phyloP scores from a whole-genome alignment of 2,113 vertebrate species.

The Campylorhamphus procurvoides region DNA sequence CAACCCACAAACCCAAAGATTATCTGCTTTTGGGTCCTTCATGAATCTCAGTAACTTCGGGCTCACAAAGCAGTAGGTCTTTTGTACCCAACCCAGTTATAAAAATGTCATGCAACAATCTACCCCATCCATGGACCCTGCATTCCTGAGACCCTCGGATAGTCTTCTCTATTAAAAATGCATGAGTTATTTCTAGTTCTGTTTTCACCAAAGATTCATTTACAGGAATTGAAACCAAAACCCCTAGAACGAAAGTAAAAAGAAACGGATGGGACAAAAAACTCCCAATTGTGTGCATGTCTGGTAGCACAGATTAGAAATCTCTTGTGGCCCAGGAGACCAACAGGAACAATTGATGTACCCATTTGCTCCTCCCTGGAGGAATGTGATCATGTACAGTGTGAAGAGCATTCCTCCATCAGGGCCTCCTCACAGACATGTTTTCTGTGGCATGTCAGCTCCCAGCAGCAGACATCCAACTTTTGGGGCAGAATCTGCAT shows the following conservation, averaged over 20 bases:
- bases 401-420: not conserved
- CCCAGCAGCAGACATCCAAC: not conserved
- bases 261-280: not conserved
- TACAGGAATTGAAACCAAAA: not conserved
- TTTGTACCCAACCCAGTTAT: not conserved
- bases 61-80: not conserved
- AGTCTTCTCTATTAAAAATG: not conserved
- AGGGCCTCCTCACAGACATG: not conserved
- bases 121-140: not conserved
- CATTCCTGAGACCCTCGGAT: not conserved
- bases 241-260: not conserved
- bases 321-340: not conserved
- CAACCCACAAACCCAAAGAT: not conserved
- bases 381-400: not conserved
- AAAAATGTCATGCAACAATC: not conserved
- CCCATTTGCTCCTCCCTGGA: not conserved
- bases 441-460: not conserved
- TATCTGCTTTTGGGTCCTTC: not conserved
- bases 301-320: not conserved
- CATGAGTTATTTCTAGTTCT: not conserved
- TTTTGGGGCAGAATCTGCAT: not conserved
- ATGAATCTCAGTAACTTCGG: not conserved
- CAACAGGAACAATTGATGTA: not conserved
- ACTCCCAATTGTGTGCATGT: accelerated
- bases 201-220: not conserved